A percentile compares a stretch with the other conserved stretches of the same genome.
Conservation (phyloP, 2,888 invertebrate species). For the Drosophila peninsularis region DNA sequence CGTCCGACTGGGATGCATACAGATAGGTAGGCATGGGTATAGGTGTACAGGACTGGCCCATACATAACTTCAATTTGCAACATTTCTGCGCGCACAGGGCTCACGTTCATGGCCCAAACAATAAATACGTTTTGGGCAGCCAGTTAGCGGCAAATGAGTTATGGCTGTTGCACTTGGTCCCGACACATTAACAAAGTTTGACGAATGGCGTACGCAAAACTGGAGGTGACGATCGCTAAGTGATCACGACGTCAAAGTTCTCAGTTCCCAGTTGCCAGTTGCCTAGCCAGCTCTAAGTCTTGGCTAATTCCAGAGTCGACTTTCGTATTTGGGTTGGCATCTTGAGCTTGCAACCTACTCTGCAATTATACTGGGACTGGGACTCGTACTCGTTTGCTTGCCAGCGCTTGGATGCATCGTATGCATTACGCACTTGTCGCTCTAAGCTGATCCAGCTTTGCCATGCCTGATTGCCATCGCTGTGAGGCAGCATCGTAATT, state of each 20-base stretch:
- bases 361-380: slow-evolving; percentile 36
- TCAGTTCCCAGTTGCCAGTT: slow-evolving; percentile 1
- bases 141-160: slow-evolving; percentile 74
- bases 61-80: slow-evolving; percentile 62
- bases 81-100: slow-evolving; percentile 44
- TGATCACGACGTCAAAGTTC: slow-evolving; percentile 53
- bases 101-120: slow-evolving; percentile 73
- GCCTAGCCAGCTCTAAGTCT: slow-evolving; percentile 4
- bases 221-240: slow-evolving; percentile 62
- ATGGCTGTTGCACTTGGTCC: slow-evolving; percentile 75
- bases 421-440: slow-evolving; percentile 80
- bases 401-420: slow-evolving; percentile 29
- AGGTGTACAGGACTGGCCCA: slow-evolving; percentile 24
- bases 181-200: slow-evolving; percentile 76
- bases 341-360: slow-evolving; percentile 41
- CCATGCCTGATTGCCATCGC: slow-evolving; percentile 76
- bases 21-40: not conserved
- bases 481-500: slow-evolving; percentile 68
- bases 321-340: slow-evolving; percentile 64
- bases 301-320: slow-evolving; percentile 22
- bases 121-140: slow-evolving; percentile 72
- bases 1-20: slow-evolving; percentile 50
- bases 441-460: slow-evolving; percentile 80
- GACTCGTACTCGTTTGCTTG: slow-evolving; percentile 42
- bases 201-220: slow-evolving; percentile 60